A percentile compares a stretch with the other conserved stretches of the same genome.
These are phyloP conservation scores for Daubentonia madagascariensis DNA, from an alignment of 2,113 vertebrate genomes.

Conservation along the genomic window DNA sequence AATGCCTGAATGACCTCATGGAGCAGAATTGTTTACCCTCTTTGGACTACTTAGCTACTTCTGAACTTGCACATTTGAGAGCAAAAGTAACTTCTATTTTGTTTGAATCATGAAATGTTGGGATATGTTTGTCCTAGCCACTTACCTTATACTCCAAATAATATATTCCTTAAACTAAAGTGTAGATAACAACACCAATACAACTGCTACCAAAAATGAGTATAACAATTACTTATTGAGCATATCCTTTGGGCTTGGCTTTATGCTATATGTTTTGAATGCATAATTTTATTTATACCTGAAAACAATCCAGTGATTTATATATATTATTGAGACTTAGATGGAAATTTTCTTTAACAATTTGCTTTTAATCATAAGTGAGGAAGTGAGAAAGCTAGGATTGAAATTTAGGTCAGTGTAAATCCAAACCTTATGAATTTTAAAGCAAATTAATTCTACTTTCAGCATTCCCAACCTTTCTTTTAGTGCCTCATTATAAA, in stretches of 20 bases:
- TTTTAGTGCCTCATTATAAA: background rate
- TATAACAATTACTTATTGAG: background rate
- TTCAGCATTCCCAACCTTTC: background rate
- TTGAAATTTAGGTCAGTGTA: background rate
- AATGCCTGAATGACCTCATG: background rate
- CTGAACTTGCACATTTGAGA: background rate
- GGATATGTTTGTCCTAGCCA: background rate
- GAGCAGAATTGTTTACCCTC: background rate
- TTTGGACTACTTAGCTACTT: background rate
- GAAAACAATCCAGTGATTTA: background rate
- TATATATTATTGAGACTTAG: background rate
- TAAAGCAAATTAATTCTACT: background rate
- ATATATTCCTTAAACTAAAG: background rate
- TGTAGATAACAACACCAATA: background rate
- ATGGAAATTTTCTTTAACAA: background rate
- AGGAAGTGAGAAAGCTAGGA: background rate
- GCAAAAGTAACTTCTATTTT: background rate
- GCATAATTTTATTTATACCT: background rate
- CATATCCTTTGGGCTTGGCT: background rate
- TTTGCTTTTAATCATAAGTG: background rate
- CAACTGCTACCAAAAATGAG: background rate
- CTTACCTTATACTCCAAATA: background rate
- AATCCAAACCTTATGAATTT: background rate
- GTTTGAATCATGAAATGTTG: background rate
- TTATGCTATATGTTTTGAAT: background rate